A percentile compares a stretch with the other conserved stretches of the same genome.
phyloP scores from a whole-genome alignment of 2,888 invertebrate species.

The Phengaris arion region DNA sequence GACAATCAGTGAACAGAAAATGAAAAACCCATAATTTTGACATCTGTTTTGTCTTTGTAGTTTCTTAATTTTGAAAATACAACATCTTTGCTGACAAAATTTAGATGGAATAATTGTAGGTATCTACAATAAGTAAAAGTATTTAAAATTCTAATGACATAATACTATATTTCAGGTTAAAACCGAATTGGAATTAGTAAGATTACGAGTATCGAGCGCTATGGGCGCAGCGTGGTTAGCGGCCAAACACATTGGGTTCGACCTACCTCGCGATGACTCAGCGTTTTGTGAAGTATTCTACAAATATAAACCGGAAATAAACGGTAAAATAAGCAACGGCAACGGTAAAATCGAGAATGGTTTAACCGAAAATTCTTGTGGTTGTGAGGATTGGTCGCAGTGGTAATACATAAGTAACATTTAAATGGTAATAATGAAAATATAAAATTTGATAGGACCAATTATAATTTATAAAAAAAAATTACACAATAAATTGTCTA shows the following conservation, averaged over 20 bases:
- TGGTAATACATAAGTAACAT: conserved; percentile 38
- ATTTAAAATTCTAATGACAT: no score
- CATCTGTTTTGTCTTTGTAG: no score
- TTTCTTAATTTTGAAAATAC: no score
- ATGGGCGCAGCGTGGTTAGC: conserved; percentile 93
- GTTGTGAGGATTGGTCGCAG: conserved; percentile 48
- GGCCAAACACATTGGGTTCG: conserved; percentile 83
- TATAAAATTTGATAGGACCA: no score
- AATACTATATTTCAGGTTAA: conserved; percentile 51
- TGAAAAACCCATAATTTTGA: no score
- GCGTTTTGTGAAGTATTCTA: conserved; percentile 84
- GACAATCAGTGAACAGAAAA: no score
- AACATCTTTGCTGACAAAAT: no score
- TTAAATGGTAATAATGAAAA: neutral
- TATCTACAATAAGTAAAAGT: no score
- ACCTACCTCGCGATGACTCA: conserved; percentile 84
- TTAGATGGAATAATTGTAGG: no score
- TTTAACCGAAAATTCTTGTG: conserved; percentile 40
- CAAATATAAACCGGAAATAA: conserved; percentile 64
- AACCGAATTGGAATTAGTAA: conserved; percentile 80
- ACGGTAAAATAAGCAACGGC: conserved; percentile 42
- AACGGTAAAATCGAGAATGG: conserved; percentile 31
- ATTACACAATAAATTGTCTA: no score
- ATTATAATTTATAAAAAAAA: no score
- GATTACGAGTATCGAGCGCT: conserved; percentile 87